phyloP scores from a whole-genome alignment of 2,113 vertebrate genomes.

The Silurus meridionalis region DNA sequence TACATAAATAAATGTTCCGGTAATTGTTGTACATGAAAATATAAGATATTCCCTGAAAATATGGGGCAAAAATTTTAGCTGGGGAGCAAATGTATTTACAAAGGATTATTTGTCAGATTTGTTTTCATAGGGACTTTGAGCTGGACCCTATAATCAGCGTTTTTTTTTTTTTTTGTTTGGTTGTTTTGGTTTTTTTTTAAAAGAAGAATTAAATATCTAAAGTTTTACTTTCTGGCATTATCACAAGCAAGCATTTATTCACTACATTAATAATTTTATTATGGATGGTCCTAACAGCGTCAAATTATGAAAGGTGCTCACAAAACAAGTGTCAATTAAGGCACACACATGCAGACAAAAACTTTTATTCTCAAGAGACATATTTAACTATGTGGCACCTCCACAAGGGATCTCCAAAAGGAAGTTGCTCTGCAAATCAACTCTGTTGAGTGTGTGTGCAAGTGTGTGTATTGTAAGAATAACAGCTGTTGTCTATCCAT shows the following conservation, averaged over 20 bases:
- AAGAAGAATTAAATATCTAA: background rate
- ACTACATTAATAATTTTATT: background rate
- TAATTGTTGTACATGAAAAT: no score
- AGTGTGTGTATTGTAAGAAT: background rate
- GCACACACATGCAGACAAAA: background rate
- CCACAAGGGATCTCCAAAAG: background rate
- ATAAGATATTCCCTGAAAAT: no score
- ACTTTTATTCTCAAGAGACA: background rate
- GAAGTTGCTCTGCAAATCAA: slow-evolving; percentile 38
- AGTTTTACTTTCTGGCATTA: background rate
- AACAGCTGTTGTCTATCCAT: background rate
- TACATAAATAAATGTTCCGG: no score
- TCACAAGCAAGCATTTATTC: background rate
- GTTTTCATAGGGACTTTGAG: background rate
- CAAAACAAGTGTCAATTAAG: background rate
- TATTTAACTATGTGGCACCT: slow-evolving; percentile 23
- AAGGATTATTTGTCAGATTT: background rate
- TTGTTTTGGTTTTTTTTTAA: background rate
- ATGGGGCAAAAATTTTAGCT: no score
- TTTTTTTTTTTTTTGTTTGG: no score
- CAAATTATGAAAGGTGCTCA: background rate
- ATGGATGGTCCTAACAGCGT: background rate
- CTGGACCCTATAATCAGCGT: background rate
- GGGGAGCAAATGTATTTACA: background rate
- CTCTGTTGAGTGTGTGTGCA: background rate